Evolutionary conservation across 2,797 vertebrate genomes (phyloP), one percentile per base, ranked within the genome.

Genomic region (Sebastes trivittatus): DNA sequence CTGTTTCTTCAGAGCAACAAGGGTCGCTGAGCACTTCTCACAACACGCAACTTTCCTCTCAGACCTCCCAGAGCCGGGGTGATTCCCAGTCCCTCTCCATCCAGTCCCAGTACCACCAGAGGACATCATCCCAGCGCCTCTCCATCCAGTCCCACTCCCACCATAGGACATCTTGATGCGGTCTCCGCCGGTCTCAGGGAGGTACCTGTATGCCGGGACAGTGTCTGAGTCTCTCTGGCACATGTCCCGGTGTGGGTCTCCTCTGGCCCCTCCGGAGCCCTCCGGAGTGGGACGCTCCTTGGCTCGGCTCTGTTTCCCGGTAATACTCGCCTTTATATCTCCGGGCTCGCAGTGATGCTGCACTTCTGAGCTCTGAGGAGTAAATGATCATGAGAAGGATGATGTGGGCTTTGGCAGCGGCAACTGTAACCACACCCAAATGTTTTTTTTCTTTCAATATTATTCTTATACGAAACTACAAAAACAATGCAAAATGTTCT

Each of bases 1-100:
- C 86, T 99, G 97, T 77, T 97, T 97, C 96, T 97, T 98, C 75
- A 99, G 96, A 89, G 96, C 96, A 83, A 97, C 97, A 83, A 98
- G 95, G 90, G 97, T 97, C 84, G 96, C 96, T 20, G 95, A 96
- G 94, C 98, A 99, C 91, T 97, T 97, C 86, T 98, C 97, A 84
- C 98, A 99, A 89, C 89, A 85, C 65, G 96, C 95, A 91, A 95
- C 96, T 85, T 97, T 97, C 77, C 96, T 89, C 23, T 97, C 97
- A 0, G 96, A 95, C 75, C 96, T 95, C 38, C 95, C 95, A n/a
- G 93, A 96, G 71, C 95, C 96, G 72, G 96, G 94, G 82, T 92
- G 74, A 94, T 16, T 42, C 38, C 38, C 38, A 42, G 38, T 16
- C 14, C 38, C 38, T 42, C 38, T 42, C 14, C 38, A 42, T 18